phyloP scores from a whole-genome alignment of 2,797 vertebrate genomes.

The Mareca penelope region DNA sequence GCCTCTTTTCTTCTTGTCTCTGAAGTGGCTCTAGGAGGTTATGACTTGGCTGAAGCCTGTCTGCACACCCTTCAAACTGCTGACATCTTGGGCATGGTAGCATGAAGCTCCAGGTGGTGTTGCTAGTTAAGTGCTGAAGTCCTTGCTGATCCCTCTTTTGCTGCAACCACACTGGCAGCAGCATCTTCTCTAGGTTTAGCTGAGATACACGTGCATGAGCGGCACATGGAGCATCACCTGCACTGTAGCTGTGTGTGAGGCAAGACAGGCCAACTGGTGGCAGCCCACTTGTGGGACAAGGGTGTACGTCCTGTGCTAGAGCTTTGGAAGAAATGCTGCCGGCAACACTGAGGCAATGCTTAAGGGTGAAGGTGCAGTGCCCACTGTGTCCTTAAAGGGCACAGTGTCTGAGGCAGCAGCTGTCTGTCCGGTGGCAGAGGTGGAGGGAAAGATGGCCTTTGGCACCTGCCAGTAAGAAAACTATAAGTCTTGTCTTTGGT shows the following conservation, averaged over 20 bases:
- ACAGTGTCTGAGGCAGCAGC: neutral
- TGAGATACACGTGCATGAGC: neutral
- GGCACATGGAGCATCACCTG: neutral
- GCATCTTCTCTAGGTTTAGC: neutral
- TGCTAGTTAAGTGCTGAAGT: neutral
- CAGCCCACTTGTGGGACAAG: neutral
- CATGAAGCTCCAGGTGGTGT: neutral
- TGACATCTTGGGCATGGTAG: neutral
- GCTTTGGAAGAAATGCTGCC: neutral
- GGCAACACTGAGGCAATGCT: neutral
- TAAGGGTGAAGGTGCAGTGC: neutral
- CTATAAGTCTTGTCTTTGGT: neutral
- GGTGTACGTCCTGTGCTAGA: neutral
- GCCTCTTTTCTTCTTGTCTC: neutral
- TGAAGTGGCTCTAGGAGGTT: neutral
- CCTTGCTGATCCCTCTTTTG: rapidly evolving
- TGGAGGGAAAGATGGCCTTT: neutral
- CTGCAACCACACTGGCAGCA: neutral
- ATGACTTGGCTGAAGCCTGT: neutral
- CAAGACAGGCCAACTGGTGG: neutral
- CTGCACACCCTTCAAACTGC: neutral
- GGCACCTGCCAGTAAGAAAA: neutral
- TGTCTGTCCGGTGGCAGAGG: neutral
- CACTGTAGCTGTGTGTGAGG: rapidly evolving
- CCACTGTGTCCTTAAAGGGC: rapidly evolving